These are phyloP conservation scores for Melinopterus prodromus DNA, from an alignment of 2,888 invertebrate species.

Conservation along the genomic window DNA sequence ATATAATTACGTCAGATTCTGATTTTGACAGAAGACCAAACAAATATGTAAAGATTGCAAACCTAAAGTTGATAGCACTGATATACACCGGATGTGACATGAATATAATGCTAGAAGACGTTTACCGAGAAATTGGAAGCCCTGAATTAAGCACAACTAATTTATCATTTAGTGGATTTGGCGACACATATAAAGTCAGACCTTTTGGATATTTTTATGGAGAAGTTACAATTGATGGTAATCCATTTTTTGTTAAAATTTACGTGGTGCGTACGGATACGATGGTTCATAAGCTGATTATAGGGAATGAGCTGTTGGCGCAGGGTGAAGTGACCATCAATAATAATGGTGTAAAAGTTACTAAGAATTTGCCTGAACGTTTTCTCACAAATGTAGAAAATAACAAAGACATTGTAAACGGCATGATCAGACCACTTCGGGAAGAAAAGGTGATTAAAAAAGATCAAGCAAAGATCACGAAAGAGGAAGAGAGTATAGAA, in stretches of 20 bases:
- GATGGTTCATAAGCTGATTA: constrained; percentile 5
- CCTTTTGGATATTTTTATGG: neutral
- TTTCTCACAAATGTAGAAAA: too few species aligned
- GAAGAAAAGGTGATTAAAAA: neutral
- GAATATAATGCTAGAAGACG: constrained; percentile 9
- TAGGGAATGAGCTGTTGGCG: neutral
- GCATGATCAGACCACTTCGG: neutral
- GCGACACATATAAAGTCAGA: neutral
- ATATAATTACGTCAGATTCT: neutral
- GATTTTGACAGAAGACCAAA: neutral
- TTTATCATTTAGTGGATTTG: constrained; percentile 9
- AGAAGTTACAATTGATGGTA: neutral
- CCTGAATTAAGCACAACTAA: constrained; percentile 8
- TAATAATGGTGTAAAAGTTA: neutral
- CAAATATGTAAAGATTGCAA: neutral
- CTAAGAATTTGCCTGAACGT: neutral
- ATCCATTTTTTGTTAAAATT: neutral
- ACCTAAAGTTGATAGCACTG: neutral
- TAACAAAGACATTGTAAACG: neutral
- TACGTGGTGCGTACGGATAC: neutral
- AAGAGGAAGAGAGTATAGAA: neutral
- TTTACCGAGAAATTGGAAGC: neutral
- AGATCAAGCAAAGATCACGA: neutral
- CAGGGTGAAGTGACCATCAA: neutral
- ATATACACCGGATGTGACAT: neutral